Conservation (phyloP, 2,888 invertebrate genomes). For the Arenicola marina region DNA sequence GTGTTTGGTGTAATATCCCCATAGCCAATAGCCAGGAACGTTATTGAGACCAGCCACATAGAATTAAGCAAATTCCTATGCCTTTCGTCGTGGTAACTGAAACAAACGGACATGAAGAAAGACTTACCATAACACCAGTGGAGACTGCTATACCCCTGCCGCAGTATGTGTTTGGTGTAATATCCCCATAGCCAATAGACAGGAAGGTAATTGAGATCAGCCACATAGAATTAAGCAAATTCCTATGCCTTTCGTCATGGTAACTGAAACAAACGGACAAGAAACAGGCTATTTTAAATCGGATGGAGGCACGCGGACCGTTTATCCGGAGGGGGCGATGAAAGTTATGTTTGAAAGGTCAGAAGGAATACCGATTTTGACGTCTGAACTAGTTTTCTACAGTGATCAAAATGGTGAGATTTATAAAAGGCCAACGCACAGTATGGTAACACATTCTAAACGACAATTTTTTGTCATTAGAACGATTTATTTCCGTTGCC, state of each 20-base stretch:
- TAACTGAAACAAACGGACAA: constrained; percentile 73
- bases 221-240: constrained; percentile 98
- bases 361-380: too few species aligned
- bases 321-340: too few species aligned
- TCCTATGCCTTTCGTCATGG: constrained; percentile 98
- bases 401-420: too few species aligned
- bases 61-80: constrained; percentile 96
- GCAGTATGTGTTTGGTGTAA: constrained; percentile 99
- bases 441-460: too few species aligned
- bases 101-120: constrained; percentile 33
- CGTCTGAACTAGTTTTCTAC: too few species aligned
- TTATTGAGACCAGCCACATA: constrained; percentile 99
- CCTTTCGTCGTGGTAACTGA: constrained; percentile 96
- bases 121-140: constrained; percentile 96
- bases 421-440: too few species aligned
- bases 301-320: neutral
- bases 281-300: neutral
- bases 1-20: constrained; percentile 99
- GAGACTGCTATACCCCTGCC: constrained; percentile 98
- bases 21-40: constrained; percentile 99
- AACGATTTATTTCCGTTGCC: too few species aligned
- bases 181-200: constrained; percentile 98
- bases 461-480: too few species aligned
- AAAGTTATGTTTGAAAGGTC: too few species aligned
- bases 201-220: constrained; percentile 99